Evolutionary conservation across 1,140 invertebrate genomes (phyloP).

Genomic region (Psilanteris sp.): DNA sequence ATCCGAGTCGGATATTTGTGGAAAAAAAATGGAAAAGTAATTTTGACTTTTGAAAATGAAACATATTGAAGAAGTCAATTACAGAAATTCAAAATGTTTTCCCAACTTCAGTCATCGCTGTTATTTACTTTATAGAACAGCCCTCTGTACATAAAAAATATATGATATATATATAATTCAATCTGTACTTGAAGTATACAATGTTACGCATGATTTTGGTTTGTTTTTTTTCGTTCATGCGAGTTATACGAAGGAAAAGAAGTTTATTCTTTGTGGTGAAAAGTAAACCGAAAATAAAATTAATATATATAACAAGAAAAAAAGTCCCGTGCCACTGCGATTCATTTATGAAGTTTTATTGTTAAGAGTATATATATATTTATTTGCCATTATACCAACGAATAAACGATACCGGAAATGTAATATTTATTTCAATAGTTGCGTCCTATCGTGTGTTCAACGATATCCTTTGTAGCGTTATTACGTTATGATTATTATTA

Average conservation of each 20-base stretch:
- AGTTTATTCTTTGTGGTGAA: constrained; percentile 61
- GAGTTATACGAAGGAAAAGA: constrained; percentile 67
- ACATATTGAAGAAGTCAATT: constrained; percentile 60
- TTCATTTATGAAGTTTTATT: constrained; percentile 2
- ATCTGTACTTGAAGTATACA: constrained; percentile 77
- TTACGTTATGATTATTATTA: no score
- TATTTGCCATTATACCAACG: constrained; percentile 12
- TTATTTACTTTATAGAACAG: constrained; percentile 64
- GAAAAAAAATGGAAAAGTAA: no score
- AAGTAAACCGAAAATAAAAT: constrained; percentile 52
- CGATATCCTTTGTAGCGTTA: no score
- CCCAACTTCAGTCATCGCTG: constrained; percentile 67
- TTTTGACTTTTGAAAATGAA: constrained; percentile 26
- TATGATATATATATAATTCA: constrained; percentile 72
- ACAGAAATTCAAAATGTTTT: constrained; percentile 53
- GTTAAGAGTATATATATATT: constrained; percentile 21
- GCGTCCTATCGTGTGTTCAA: no score
- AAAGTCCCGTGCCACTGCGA: constrained; percentile 56
- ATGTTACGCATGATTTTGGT: no score
- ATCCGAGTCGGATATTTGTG: no score
- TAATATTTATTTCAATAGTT: no score
- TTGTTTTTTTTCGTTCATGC: constrained; percentile 76
- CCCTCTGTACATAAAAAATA: constrained; percentile 70
- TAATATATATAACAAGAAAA: constrained; percentile 29
- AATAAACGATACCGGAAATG: no score